phyloP scores from a whole-genome alignment of 2,113 vertebrate species.

The Pithys albifrons region DNA sequence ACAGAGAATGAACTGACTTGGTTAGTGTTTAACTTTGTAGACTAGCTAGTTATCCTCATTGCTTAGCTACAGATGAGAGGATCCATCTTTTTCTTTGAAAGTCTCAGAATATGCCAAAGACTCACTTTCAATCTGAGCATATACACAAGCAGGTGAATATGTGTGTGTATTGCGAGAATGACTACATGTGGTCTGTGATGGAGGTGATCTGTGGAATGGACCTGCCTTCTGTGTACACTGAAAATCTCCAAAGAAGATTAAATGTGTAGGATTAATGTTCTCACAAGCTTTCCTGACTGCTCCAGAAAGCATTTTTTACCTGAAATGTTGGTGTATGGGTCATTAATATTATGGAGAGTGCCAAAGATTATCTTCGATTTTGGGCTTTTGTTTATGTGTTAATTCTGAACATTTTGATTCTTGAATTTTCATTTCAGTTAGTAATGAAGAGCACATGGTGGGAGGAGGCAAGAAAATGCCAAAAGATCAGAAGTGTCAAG shows the following conservation, averaged over 20 bases:
- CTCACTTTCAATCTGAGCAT: not conserved
- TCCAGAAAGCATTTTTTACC: not conserved
- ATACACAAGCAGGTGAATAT: not conserved
- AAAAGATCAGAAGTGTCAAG: not conserved
- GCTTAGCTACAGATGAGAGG: not conserved
- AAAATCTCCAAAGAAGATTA: not conserved
- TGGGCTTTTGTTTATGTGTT: not conserved
- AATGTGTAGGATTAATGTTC: not conserved
- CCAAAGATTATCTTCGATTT: not conserved
- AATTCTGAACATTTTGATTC: not conserved
- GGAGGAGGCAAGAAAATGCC: not conserved
- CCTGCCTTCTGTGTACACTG: not conserved
- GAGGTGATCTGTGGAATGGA: not conserved
- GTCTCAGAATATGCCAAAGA: not conserved
- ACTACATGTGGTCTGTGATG: accelerated
- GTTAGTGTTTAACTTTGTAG: not conserved
- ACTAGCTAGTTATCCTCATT: not conserved
- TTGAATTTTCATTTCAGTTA: not conserved
- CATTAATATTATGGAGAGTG: not conserved
- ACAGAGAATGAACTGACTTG: not conserved
- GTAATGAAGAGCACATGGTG: not conserved
- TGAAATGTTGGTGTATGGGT: not conserved
- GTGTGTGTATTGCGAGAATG: not conserved
- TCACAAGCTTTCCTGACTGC: not conserved
- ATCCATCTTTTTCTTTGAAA: not conserved